Evolutionary conservation across 1,140 invertebrate genomes (phyloP).

Genomic region (Heterodera schachtii): DNA sequence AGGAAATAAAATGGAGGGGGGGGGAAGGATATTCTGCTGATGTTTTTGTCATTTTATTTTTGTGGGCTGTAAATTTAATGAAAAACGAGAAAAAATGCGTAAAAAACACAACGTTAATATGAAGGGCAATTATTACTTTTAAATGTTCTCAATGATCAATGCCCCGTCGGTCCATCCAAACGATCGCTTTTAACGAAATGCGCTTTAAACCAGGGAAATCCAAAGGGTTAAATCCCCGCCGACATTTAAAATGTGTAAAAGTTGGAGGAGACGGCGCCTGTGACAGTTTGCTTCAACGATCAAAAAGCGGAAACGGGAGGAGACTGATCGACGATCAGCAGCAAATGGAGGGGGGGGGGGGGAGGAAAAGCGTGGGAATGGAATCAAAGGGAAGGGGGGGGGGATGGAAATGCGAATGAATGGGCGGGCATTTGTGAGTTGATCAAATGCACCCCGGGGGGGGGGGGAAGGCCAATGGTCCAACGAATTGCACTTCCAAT

Average conservation of each 20-base stretch:
- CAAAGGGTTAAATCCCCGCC: background rate
- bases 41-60: background rate
- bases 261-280: background rate
- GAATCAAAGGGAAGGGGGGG: too few relatives aligned
- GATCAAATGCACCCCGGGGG: background rate
- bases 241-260: background rate
- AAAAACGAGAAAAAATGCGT: too few relatives aligned
- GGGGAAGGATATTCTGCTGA: too few relatives aligned
- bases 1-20: background rate
- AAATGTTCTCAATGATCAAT: too few relatives aligned
- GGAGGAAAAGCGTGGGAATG: too few relatives aligned
- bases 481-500: too few relatives aligned
- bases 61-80: too few relatives aligned
- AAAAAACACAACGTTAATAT: too few relatives aligned
- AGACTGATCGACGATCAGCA: background rate
- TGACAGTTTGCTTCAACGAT: background rate
- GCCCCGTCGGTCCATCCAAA: background rate
- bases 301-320: background rate
- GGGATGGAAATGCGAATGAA: too few relatives aligned
- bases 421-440: background rate
- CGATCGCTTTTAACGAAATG: background rate
- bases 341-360: too few relatives aligned
- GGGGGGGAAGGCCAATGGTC: background rate
- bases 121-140: too few relatives aligned
- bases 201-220: background rate